A percentile compares a stretch with the other conserved stretches of the same genome.
Conservation (phyloP, 2,888 invertebrate species). For the Papilio gigon region DNA sequence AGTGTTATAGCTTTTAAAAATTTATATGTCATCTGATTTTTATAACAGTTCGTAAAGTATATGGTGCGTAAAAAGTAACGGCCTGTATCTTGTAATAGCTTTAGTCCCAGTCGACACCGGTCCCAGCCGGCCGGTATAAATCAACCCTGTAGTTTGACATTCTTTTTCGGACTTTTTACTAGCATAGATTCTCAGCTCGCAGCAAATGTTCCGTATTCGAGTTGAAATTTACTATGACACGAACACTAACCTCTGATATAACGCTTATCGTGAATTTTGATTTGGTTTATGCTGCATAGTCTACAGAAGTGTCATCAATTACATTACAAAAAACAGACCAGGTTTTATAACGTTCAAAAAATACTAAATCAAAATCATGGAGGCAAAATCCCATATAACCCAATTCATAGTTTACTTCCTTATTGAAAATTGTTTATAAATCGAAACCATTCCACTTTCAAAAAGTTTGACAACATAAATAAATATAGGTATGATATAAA, state of each 20-base stretch:
- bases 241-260: not conserved
- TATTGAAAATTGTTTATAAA: too few relatives aligned
- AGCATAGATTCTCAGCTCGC: slow-evolving; percentile 1
- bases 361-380: too few relatives aligned
- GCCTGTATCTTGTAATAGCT: slow-evolving; percentile 30
- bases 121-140: slow-evolving; percentile 24
- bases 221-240: slow-evolving; percentile 4
- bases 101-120: slow-evolving; percentile 31
- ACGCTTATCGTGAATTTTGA: not conserved
- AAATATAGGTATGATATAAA: too few relatives aligned
- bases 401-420: too few relatives aligned
- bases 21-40: not conserved
- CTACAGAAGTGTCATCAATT: not conserved
- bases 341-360: not conserved
- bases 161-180: slow-evolving; percentile 13
- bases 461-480: too few relatives aligned
- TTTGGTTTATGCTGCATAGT: not conserved
- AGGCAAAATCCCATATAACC: too few relatives aligned
- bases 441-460: too few relatives aligned
- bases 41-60: slow-evolving; percentile 15
- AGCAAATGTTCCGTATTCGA: slow-evolving; percentile 14
- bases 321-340: not conserved
- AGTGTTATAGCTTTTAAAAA: not conserved
- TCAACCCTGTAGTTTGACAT: slow-evolving; percentile 20
- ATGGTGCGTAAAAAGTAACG: slow-evolving; percentile 23